Evolutionary conservation across 2,113 vertebrate species (phyloP).

Genomic region (Picathartes gymnocephalus): DNA sequence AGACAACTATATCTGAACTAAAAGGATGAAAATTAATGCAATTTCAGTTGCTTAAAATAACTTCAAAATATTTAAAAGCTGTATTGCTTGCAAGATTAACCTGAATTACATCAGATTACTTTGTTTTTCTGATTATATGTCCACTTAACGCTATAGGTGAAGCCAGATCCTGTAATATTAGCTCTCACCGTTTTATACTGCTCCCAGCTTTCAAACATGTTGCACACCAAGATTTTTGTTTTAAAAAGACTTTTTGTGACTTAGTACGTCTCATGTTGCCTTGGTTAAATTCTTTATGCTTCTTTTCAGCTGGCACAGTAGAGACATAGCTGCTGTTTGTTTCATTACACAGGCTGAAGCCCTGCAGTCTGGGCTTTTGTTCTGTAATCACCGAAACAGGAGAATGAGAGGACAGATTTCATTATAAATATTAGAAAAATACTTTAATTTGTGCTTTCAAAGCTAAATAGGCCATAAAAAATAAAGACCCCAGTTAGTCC

Average conservation of each 20-base stretch:
- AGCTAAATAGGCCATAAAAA: constrained; percentile 57
- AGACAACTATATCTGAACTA: not conserved
- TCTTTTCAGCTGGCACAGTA: constrained; percentile 7
- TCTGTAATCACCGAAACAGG: not conserved
- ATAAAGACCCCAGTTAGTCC: constrained; percentile 36
- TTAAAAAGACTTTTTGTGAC: not conserved
- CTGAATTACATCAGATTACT: not conserved
- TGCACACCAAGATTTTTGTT: not conserved
- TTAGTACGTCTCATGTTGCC: not conserved
- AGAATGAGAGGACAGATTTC: constrained; percentile 24
- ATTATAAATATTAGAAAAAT: constrained; percentile 43
- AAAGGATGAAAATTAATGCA: not conserved
- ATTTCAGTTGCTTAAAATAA: not conserved
- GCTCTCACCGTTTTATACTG: not conserved
- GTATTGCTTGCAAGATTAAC: not conserved
- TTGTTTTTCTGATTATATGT: not conserved
- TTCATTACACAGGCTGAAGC: constrained; percentile 4
- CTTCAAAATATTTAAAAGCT: not conserved
- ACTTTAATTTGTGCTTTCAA: constrained; percentile 17
- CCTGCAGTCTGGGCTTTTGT: constrained; percentile 38
- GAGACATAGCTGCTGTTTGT: not conserved
- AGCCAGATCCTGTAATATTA: not conserved
- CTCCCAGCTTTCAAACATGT: not conserved
- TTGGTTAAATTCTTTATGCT: not conserved
- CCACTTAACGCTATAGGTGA: not conserved